Conservation (phyloP, 64 coral and sea anemone genomes). For the Orbicella faveolata region DNA sequence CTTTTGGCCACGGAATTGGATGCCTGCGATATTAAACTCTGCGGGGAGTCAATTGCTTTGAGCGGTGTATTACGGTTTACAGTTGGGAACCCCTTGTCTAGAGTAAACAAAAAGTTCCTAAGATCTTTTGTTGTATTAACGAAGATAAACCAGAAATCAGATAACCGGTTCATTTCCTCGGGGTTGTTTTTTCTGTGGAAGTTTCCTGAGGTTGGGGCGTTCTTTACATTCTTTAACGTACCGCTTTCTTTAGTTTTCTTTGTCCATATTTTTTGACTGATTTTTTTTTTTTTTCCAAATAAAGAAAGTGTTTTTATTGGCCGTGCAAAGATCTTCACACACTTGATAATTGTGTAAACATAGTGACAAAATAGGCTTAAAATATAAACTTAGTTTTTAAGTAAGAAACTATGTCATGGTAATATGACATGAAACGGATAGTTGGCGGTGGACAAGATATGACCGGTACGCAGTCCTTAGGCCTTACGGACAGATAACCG, state of each 20-base stretch:
- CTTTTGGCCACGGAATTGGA: constrained; percentile 6
- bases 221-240: constrained; percentile 18
- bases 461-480: too few species aligned
- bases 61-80: neutral
- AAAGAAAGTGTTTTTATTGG: neutral
- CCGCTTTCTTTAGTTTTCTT: neutral
- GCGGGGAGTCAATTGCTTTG: constrained; percentile 16
- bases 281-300: neutral
- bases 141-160: constrained; percentile 3
- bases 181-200: neutral
- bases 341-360: too few species aligned
- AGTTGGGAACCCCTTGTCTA: constrained; percentile 18
- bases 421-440: too few species aligned
- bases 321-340: too few species aligned
- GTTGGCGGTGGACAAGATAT: too few species aligned
- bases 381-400: too few species aligned
- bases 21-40: neutral
- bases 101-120: constrained; percentile 13
- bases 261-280: neutral
- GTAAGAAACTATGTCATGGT: too few species aligned
- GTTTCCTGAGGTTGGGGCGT: constrained; percentile 14
- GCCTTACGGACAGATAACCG: too few species aligned
- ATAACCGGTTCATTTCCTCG: constrained; percentile 12
- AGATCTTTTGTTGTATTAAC: neutral
- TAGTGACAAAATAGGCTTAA: too few species aligned